phyloP scores from a whole-genome alignment of 2,797 vertebrate species.

The Macroramphosus scolopax region DNA sequence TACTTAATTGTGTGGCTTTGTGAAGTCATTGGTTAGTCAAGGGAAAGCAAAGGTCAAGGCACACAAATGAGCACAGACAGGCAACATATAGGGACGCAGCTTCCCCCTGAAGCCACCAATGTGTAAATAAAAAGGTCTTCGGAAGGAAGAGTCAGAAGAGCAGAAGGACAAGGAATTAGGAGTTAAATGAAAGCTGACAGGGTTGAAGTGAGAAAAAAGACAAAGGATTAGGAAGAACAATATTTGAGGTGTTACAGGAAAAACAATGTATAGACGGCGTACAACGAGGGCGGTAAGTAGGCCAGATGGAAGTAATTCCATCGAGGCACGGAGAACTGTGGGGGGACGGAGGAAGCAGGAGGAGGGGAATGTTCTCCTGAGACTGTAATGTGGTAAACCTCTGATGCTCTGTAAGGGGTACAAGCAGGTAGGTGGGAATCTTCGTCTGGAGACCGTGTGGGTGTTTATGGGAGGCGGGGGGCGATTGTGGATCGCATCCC shows the following conservation, averaged over 20 bases:
- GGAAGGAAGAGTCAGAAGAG: constrained; percentile 9
- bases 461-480: constrained; percentile 36
- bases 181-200: too few relatives aligned
- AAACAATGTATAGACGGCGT: constrained; percentile 58
- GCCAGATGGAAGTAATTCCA: constrained; percentile 79
- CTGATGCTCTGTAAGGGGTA: constrained; percentile 67
- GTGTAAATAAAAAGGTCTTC: constrained; percentile 36
- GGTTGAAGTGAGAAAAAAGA: constrained; percentile 25
- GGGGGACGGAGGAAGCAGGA: constrained; percentile 7
- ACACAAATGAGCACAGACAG: constrained; percentile 57
- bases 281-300: constrained; percentile 71
- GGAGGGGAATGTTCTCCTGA: constrained; percentile 43
- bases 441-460: constrained; percentile 56
- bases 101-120: constrained; percentile 39
- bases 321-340: constrained; percentile 52
- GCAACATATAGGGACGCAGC: constrained; percentile 44
- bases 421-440: constrained; percentile 71
- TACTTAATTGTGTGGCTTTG: constrained; percentile 10
- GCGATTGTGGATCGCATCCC: constrained; percentile 17
- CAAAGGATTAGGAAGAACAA: constrained; percentile 41
- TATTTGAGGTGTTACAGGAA: constrained; percentile 47
- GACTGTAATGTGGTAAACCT: constrained; percentile 58
- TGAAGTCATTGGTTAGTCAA: constrained; percentile 29
- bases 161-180: constrained; percentile 23
- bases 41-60: constrained; percentile 35